Evolutionary conservation across 2,113 vertebrate species (phyloP).

Genomic region (Tauraco erythrolophus): DNA sequence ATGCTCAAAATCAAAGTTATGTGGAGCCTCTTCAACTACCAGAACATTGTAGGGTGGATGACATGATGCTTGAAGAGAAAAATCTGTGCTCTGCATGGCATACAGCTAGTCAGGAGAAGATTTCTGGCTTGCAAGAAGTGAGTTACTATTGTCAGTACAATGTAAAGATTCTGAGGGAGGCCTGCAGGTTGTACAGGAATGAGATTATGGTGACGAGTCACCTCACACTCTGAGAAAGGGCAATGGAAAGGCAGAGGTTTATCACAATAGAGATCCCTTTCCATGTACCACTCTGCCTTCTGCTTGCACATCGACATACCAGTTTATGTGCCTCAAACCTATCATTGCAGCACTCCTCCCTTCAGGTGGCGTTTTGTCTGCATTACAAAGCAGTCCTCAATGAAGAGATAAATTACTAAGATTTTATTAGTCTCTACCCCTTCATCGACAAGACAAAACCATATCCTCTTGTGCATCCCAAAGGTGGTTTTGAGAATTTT

Average conservation of each 20-base stretch:
- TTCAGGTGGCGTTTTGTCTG: not conserved
- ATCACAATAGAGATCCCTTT: not conserved
- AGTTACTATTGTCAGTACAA: not conserved
- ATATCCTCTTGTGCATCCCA: too few species aligned
- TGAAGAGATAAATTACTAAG: not conserved
- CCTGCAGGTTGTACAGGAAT: not conserved
- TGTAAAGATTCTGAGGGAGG: not conserved
- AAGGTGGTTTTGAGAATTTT: not conserved
- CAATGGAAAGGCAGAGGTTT: not conserved
- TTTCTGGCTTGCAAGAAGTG: not conserved
- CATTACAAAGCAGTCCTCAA: not conserved
- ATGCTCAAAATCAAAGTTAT: not conserved
- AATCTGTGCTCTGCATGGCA: not conserved
- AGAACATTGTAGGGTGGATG: not conserved
- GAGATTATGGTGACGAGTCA: not conserved
- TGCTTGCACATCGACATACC: not conserved
- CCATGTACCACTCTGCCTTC: rapidly evolving
- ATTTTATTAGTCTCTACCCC: not conserved
- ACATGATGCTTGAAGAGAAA: not conserved
- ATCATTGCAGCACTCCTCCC: not conserved
- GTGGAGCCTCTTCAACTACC: not conserved
- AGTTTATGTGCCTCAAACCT: not conserved
- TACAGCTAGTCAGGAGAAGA: not conserved
- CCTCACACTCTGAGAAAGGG: not conserved
- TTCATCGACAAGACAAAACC: not conserved